Base-by-base conservation (phyloP, 2,888 invertebrate species). In the Nycteola revayana region DNA sequence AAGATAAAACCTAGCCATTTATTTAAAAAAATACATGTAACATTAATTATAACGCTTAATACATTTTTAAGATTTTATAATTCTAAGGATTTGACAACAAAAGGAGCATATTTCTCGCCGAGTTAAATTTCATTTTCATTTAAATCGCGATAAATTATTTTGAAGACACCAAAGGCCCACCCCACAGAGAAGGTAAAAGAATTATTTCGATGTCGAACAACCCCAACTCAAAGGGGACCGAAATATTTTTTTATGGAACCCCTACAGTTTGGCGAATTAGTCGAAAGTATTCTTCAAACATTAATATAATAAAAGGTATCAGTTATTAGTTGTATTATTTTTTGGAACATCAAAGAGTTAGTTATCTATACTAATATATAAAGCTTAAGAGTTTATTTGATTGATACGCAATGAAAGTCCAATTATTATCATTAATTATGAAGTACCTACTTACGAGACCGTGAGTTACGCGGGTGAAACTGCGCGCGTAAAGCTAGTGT, bases 71-170 rank as follows among this genome's bases (percentile, higher is more conserved):
- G 35, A 49, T 42, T 38, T 28, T 33, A 47, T 34, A 49, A 44
- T 35, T 49, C 47, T n/a, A n/a, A n/a, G n/a, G n/a, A n/a, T n/a
- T n/a, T n/a, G n/a, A n/a, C n/a, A n/a, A n/a, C 50, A 55, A 60
- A 59, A 53, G 42, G 48, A 49, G 56, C 53, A 53, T 54, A n/a
- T n/a, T n/a, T 53, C 51, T 37, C 28, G 51, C 52, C 49, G 49
- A 53, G 58, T 50, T 49, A 65, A 64, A 66, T 67, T 66, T 61
- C 52, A 59, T 67, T 68, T 62, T 69, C 63, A 61, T 64, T 68
- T 69, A 68, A 68, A 70, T 69, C 63, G 60, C 60, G 56, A 67
- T 71, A 68, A 72, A 70, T 69, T 66, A 71, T 64, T 63, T 66
- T 60, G 53, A 54, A 68, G 59, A 63, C 58, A 60, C 58, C 60